Base-by-base conservation (phyloP, 2,888 invertebrate genomes). In the Drosophila anomalipes region DNA sequence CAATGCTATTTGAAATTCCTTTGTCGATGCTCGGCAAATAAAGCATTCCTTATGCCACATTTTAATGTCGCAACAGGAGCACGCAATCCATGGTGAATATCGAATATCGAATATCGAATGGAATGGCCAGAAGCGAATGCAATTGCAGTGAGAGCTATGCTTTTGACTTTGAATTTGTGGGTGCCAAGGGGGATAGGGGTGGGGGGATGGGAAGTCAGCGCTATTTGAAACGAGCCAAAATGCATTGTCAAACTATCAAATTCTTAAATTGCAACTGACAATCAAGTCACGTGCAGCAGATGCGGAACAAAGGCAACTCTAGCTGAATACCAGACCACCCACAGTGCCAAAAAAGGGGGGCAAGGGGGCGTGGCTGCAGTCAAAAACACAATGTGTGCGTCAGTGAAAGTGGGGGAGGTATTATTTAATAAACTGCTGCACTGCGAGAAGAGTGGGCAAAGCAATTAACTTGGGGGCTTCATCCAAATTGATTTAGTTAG, bases 191-290 rank as follows among this genome's bases (percentile, higher is more conserved):
- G 14, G 6, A 28, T 19, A 2, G 2, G 26, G 26, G 16, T 1
- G 14, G 22, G 12, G 56, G 19, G n/a, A 14, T 37, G 22, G 37
- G 3, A 28, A 12, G 35, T 33, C 66, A 73, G 70, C 67, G 59
- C 61, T 65, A 68, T 67, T 66, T 53, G 70, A 72, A 88, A 62
- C 83, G 79, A 71, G 72, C 75, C 78, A 88, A 90, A 89, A 89
- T 90, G 89, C 89, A 88, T 86, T 88, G 90, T 88, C 89, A 86
- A 88, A 81, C 88, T 89, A 89, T 90, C 90, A 89, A 89, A 90
- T 90, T 84, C 85, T 84, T 83, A 90, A 88, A 88, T 90, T 88
- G 90, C 90, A 88, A 88, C 90, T 86, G 88, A 90, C 88, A 88
- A 89, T 88, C 87, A 88, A 89, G 87, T 88, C 87, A 88, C 87